These are phyloP conservation scores for Pasiphila rectangulata DNA, from an alignment of 2,888 invertebrate species.

Conservation along the genomic window DNA sequence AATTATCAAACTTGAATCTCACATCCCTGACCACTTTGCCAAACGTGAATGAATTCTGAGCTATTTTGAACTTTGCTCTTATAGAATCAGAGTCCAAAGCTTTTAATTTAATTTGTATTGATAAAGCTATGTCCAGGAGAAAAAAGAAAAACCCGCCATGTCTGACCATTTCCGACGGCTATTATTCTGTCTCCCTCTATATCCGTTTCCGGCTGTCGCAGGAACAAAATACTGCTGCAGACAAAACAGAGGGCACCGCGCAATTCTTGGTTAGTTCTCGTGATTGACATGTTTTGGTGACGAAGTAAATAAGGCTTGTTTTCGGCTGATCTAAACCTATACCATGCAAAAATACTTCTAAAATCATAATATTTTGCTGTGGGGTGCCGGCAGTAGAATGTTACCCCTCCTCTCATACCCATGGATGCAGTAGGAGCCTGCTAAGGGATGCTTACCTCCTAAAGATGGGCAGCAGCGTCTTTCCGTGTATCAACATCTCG, in stretches of 20 bases:
- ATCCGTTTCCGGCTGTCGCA: constrained; percentile 78
- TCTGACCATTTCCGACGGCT: constrained; percentile 81
- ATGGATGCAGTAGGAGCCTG: too few relatives aligned
- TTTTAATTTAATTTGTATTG: constrained; percentile 45
- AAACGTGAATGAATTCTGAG: constrained; percentile 19
- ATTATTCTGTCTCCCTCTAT: constrained; percentile 81
- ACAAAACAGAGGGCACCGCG: constrained; percentile 48
- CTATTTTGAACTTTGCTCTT: constrained; percentile 28
- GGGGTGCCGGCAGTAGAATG: too few relatives aligned
- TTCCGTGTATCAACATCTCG: too few relatives aligned
- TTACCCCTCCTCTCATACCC: too few relatives aligned
- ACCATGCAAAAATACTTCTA: too few relatives aligned
- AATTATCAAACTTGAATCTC: constrained; percentile 36
- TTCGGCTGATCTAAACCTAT: too few relatives aligned
- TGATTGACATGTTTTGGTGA: constrained; percentile 31
- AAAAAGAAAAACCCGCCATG: constrained; percentile 76
- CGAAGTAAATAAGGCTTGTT: too few relatives aligned
- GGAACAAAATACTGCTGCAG: constrained; percentile 73
- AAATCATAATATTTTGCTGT: too few relatives aligned
- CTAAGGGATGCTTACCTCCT: too few relatives aligned
- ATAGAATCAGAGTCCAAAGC: constrained; percentile 33
- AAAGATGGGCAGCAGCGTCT: too few relatives aligned
- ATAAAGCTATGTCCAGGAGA: constrained; percentile 74
- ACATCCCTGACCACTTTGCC: constrained; percentile 41
- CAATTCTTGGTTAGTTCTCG: constrained; percentile 24